phyloP scores from a whole-genome alignment of 2,113 vertebrate genomes.

The Onychostoma macrolepis region DNA sequence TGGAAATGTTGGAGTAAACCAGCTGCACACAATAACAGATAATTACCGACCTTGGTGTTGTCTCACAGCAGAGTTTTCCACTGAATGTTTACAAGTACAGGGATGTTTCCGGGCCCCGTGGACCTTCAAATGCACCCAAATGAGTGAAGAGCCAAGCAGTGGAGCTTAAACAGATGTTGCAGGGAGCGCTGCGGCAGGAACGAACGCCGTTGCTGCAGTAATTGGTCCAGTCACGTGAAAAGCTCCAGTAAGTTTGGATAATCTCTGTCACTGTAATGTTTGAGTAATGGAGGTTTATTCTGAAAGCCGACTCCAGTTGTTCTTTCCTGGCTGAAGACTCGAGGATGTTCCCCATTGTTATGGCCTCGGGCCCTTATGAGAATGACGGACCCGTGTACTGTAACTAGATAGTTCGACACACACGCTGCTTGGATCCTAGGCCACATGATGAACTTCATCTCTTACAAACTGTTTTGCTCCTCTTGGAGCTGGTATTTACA shows the following conservation, averaged over 20 bases:
- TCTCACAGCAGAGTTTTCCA: slow-evolving; percentile 56
- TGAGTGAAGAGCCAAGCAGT: slow-evolving; percentile 40
- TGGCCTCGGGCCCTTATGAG: slow-evolving; percentile 28
- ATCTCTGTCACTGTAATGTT: neutral
- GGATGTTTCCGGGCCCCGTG: slow-evolving; percentile 48
- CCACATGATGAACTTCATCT: neutral
- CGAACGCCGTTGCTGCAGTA: neutral
- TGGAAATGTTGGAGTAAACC: slow-evolving; percentile 41
- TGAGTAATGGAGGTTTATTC: slow-evolving; percentile 17
- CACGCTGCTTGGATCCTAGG: slow-evolving; percentile 5
- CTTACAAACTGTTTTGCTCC: neutral
- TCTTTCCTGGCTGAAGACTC: slow-evolving; percentile 11
- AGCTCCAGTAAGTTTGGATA: neutral
- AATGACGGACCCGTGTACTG: slow-evolving; percentile 34
- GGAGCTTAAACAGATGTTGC: slow-evolving; percentile 49
- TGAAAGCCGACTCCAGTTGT: slow-evolving; percentile 8
- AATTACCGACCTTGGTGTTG: slow-evolving; percentile 59
- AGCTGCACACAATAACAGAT: slow-evolving; percentile 58
- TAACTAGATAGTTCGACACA: slow-evolving; percentile 13
- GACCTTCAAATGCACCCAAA: slow-evolving; percentile 45
- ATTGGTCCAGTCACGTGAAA: slow-evolving; percentile 10
- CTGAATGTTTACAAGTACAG: slow-evolving; percentile 51
- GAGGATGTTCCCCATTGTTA: slow-evolving; percentile 36
- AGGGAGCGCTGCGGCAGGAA: slow-evolving; percentile 8
- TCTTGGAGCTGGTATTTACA: neutral